Base-by-base conservation (phyloP, 2,888 invertebrate genomes). In the Auanema freiburgensis region DNA sequence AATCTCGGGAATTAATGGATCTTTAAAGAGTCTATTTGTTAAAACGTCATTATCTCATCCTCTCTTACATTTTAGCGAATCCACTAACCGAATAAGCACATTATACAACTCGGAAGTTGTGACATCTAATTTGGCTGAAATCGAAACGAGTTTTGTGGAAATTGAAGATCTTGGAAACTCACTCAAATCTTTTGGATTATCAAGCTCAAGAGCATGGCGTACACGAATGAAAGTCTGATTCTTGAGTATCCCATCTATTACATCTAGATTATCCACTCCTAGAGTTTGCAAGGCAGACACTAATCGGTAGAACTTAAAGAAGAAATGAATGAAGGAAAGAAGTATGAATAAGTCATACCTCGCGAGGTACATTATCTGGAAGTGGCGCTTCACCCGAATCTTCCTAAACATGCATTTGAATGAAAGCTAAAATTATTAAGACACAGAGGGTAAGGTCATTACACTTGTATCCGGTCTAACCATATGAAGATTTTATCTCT, bases 31-130 rank as follows among this genome's bases (percentile, higher is more conserved):
- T 41, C 2, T 52, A n/a, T n/a, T n/a, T n/a, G n/a, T n/a, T n/a
- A n/a, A 6, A 57, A 46, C 8, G 21, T 18, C 46, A 46, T 18
- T 5, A 43, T 12, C 11, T 43, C 10, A 10, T 46, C 10, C 16
- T 46, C 23, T 24, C 52, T 52, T 52, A 52, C 52, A 52, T 12
- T 68, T 71, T 11, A 76, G 62, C 0, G 76, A 69, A 49, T 74
- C 76, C 6, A 76, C 43, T 4, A 76, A 53, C 43, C 74, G 65
- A 11, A 74, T 58, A n/a, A 76, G 59, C 8, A 72, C 67, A 58
- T 70, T 69, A 58, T 76, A 76, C 1, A 76, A 41, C 60, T 61
- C 65, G 44, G 65, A 68, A 6, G 70, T 63, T 6, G 65, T 60
- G 0, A 72, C 67, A 8, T 18, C 43, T 5, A 73, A 52, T 16